Evolutionary conservation across 1,140 invertebrate species (phyloP).

Genomic region (Aphis craccivora): DNA sequence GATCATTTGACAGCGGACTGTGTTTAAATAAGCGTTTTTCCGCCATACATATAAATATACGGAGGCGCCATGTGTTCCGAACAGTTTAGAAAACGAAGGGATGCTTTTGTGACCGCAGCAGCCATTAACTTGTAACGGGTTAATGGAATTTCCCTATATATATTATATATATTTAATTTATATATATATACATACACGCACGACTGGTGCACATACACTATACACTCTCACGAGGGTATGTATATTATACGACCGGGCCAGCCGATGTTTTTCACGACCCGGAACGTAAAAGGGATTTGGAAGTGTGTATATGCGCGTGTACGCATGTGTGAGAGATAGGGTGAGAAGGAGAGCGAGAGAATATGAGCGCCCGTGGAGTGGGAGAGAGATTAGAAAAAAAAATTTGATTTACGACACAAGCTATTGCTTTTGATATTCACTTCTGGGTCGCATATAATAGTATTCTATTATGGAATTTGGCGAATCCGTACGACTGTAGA

Average conservation of each 20-base stretch:
- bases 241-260: background rate
- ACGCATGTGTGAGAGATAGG: too few relatives aligned
- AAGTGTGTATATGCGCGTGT: background rate
- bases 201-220: too few relatives aligned
- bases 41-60: background rate
- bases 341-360: background rate
- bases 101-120: conserved; percentile 32
- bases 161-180: background rate
- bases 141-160: conserved; percentile 49
- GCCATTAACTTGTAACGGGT: conserved; percentile 56
- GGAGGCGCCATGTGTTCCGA: conserved; percentile 11
- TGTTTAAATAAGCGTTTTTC: conserved; percentile 28
- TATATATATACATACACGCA: too few relatives aligned
- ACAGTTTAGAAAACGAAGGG: conserved; percentile 30
- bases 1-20: background rate
- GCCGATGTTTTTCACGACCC: conserved; percentile 42
- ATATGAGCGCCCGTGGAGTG: background rate
- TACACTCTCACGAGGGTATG: background rate
- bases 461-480: background rate
- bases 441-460: conserved; percentile 5
- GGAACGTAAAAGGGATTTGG: background rate
- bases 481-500: background rate
- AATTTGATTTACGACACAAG: background rate
- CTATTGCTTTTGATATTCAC: conserved; percentile 7
- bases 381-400: background rate